phyloP scores from a whole-genome alignment of 2,113 vertebrate species.

The Chauna torquata region DNA sequence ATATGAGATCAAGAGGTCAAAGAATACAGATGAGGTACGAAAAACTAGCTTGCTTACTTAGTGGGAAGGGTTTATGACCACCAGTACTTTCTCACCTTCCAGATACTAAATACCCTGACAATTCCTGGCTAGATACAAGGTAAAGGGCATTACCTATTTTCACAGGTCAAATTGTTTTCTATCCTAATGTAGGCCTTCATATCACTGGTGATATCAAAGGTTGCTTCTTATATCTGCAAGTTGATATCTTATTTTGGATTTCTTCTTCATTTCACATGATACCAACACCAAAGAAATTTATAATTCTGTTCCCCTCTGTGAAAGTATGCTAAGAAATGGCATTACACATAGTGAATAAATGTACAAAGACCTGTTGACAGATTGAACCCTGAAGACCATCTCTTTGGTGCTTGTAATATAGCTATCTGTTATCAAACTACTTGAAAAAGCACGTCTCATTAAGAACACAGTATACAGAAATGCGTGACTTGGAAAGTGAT shows the following conservation, averaged over 20 bases:
- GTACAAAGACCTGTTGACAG: background rate
- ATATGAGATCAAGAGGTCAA: background rate
- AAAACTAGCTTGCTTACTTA: background rate
- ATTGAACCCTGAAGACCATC: background rate
- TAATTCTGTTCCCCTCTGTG: background rate
- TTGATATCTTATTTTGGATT: background rate
- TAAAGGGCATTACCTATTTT: background rate
- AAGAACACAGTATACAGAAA: background rate
- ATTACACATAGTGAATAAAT: background rate
- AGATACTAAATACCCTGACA: background rate
- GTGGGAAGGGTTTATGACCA: background rate
- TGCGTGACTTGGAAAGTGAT: background rate
- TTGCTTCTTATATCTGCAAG: background rate
- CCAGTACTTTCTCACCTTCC: background rate
- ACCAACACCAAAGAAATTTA: background rate
- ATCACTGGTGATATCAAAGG: background rate
- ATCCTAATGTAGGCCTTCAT: background rate
- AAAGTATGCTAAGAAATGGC: background rate
- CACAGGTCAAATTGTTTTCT: background rate
- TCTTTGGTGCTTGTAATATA: background rate
- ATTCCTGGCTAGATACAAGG: background rate
- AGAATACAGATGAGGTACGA: background rate
- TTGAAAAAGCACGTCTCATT: background rate
- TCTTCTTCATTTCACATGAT: rapidly evolving
- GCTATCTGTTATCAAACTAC: background rate